A percentile compares a stretch with the other conserved stretches of the same genome.
Evolutionary conservation across 1,140 invertebrate genomes (phyloP).

Genomic region (Heliothis subflexa): DNA sequence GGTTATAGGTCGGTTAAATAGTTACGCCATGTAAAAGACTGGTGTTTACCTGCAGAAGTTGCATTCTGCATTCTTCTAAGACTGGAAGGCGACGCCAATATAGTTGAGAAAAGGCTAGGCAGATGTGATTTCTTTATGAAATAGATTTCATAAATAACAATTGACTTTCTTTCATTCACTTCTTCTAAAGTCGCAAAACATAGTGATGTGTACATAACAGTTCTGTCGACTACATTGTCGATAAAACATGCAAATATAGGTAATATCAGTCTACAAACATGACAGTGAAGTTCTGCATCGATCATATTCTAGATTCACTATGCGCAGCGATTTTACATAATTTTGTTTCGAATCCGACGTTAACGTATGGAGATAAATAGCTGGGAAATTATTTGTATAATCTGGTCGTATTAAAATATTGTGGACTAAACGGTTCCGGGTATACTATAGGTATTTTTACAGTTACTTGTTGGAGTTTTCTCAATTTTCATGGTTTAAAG

Average conservation of each 20-base stretch:
- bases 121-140: no score
- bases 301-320: slow-evolving; percentile 4
- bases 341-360: slow-evolving; percentile 5
- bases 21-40: no score
- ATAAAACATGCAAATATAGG: slow-evolving; percentile 3
- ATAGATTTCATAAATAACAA: no score
- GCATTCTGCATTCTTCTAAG: no score
- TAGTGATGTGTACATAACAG: no score
- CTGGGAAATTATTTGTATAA: neutral
- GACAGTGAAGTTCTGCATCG: neutral
- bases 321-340: neutral
- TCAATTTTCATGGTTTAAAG: no score
- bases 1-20: no score
- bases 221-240: neutral
- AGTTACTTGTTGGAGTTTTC: neutral
- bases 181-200: no score
- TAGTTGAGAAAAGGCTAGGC: no score
- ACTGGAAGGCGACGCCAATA: no score
- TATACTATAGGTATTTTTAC: neutral
- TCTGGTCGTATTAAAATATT: neutral
- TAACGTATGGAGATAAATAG: neutral
- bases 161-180: no score
- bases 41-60: no score
- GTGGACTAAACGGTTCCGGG: neutral
- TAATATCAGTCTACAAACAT: neutral